Percentiles rank a stretch among this genome's conserved stretches.
phyloP scores from a whole-genome alignment of 2,888 invertebrate species.

The Chaitophorus viminalis region DNA sequence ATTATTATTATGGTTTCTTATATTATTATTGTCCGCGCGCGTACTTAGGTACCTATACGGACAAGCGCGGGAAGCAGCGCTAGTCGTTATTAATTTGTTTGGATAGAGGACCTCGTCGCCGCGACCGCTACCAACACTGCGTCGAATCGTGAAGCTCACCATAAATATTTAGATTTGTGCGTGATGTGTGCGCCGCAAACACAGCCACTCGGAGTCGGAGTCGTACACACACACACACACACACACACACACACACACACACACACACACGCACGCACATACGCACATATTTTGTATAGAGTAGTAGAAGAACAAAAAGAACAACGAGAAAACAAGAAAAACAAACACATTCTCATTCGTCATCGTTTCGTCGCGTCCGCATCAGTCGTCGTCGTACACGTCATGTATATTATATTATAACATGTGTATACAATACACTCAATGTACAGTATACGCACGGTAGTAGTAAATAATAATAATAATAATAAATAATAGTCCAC shows the following conservation, averaged over 20 bases:
- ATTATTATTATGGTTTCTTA: too few relatives aligned
- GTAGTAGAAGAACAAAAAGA: not conserved
- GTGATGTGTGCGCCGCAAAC: constrained; percentile 31
- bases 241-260: too few relatives aligned
- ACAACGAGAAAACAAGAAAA: not conserved
- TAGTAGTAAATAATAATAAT: not conserved
- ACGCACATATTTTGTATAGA: too few relatives aligned
- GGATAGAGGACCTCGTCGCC: constrained; percentile 23
- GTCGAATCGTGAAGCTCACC: constrained; percentile 32
- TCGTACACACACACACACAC: not conserved
- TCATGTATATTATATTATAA: not conserved
- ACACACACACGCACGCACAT: not conserved
- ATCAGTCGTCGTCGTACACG: not conserved
- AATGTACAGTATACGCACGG: not conserved
- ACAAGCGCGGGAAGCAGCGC: constrained; percentile 4
- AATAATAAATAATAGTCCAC: not conserved
- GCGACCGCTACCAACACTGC: not conserved
- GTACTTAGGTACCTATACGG: not conserved
- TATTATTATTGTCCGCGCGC: too few relatives aligned
- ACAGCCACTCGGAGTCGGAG: constrained; percentile 20
- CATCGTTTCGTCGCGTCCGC: constrained; percentile 1
- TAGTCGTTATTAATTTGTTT: constrained; percentile 25
- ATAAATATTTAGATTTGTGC: constrained; percentile 57
- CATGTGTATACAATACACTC: too few relatives aligned
- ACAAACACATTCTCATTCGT: constrained; percentile 42